A percentile compares a stretch with the other conserved stretches of the same genome.
phyloP scores from a whole-genome alignment of 92 coral and sea anemone genomes.

The Porites divaricata region DNA sequence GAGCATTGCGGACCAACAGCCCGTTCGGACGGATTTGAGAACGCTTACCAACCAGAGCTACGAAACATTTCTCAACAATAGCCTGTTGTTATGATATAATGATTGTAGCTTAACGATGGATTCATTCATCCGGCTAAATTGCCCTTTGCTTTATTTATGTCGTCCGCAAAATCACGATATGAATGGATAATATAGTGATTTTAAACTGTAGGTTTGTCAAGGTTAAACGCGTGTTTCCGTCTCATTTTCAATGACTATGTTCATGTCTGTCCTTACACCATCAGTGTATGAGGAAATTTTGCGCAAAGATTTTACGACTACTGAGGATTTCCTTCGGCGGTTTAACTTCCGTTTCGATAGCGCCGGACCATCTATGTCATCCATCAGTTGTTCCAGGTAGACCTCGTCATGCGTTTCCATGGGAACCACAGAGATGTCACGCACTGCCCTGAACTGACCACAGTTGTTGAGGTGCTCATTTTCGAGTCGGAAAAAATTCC shows the following conservation, averaged over 20 bases:
- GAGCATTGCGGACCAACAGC: no score
- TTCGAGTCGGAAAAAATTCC: constrained; percentile 98
- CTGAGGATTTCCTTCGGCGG: constrained; percentile 43
- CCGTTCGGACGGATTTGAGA: no score
- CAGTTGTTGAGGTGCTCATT: constrained; percentile 99
- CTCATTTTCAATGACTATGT: constrained; percentile 9
- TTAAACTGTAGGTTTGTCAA: neutral
- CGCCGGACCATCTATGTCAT: constrained; percentile 71
- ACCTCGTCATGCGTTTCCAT: constrained; percentile 86
- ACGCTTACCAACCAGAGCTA: no score
- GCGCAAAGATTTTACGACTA: constrained; percentile 23
- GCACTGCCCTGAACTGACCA: constrained; percentile 98
- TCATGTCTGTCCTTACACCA: neutral
- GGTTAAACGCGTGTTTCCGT: constrained; percentile 20
- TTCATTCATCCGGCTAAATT: no score
- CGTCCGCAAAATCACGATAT: neutral
- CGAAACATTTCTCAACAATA: no score
- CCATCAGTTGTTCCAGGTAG: constrained; percentile 88
- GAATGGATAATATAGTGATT: neutral
- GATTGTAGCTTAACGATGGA: no score
- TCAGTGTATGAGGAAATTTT: constrained; percentile 33
- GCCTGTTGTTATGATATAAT: no score
- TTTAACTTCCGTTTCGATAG: constrained; percentile 30
- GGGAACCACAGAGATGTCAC: constrained; percentile 98
- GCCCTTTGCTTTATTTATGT: no score